phyloP scores from a whole-genome alignment of 1,140 invertebrate species.

The Orchesella cincta region DNA sequence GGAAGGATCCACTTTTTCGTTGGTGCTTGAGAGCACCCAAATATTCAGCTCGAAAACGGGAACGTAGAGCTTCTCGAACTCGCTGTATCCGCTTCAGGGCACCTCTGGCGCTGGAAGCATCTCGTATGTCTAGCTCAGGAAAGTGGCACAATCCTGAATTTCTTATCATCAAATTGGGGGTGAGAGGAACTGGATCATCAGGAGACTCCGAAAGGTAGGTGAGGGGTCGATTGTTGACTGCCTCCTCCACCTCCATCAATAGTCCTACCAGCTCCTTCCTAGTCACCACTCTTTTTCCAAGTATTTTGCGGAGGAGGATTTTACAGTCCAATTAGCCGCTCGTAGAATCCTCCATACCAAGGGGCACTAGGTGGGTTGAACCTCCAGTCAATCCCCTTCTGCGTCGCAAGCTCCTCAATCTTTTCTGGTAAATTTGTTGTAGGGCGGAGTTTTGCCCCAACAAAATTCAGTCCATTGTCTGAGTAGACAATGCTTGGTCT shows the following conservation, averaged over 20 bases:
- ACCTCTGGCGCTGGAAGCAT: background rate
- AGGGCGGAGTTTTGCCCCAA: background rate
- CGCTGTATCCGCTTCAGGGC: background rate
- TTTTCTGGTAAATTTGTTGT: background rate
- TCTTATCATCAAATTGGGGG: background rate
- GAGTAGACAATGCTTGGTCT: slow-evolving; percentile 31
- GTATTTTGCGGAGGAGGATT: background rate
- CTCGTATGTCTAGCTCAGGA: background rate
- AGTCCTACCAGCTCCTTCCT: background rate
- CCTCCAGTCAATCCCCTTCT: background rate
- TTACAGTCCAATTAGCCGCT: background rate
- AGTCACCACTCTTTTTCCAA: background rate
- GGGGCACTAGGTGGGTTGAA: too few relatives aligned
- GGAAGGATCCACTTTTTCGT: background rate
- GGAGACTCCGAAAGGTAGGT: background rate
- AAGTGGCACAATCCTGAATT: background rate
- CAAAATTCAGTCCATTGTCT: slow-evolving; percentile 40
- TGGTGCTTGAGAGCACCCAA: background rate
- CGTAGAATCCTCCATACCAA: background rate
- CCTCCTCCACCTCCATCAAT: background rate
- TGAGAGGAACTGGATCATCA: background rate
- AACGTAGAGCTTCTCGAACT: background rate
- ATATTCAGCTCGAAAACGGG: background rate
- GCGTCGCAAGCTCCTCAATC: background rate
- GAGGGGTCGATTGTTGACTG: background rate